A percentile compares a stretch with the other conserved stretches of the same genome.
Conservation (phyloP, 2,797 vertebrate species). For the Choloepus didactylus region DNA sequence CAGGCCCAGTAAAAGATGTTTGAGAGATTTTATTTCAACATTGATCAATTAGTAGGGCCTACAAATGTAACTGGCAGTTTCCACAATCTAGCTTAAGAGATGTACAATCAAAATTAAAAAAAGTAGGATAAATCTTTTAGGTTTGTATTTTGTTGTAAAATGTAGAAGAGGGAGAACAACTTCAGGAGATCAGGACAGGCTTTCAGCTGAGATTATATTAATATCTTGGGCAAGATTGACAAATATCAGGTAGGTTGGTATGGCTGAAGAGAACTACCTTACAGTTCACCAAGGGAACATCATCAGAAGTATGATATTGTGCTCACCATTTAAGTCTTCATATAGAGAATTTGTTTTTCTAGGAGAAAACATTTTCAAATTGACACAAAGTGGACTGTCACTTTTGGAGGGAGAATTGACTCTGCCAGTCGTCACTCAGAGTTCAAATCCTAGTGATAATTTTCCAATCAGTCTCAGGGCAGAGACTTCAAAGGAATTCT, state of each 20-base stretch:
- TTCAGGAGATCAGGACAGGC: neutral
- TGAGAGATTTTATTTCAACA: constrained; percentile 49
- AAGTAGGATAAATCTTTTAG: neutral
- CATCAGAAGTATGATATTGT: no score
- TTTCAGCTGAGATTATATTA: neutral
- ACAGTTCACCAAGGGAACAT: no score
- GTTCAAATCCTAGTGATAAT: no score
- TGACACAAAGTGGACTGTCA: no score
- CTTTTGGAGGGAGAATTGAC: no score
- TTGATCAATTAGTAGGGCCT: constrained; percentile 38
- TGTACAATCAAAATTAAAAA: constrained; percentile 11
- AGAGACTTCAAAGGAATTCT: neutral
- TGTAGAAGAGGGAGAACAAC: neutral
- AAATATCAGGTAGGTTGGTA: neutral
- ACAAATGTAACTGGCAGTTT: constrained; percentile 58
- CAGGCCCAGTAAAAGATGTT: neutral
- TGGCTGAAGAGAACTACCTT: no score
- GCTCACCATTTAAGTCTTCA: no score
- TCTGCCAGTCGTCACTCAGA: no score
- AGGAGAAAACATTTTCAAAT: no score
- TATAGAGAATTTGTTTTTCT: no score
- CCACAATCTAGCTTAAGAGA: constrained; percentile 15
- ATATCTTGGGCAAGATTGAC: neutral
- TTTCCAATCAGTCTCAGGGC: no score
- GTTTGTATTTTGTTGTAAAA: neutral